Percentiles rank a stretch among this genome's conserved stretches.
phyloP scores from a whole-genome alignment of 2,113 vertebrate species.

The Polyodon spathula region DNA sequence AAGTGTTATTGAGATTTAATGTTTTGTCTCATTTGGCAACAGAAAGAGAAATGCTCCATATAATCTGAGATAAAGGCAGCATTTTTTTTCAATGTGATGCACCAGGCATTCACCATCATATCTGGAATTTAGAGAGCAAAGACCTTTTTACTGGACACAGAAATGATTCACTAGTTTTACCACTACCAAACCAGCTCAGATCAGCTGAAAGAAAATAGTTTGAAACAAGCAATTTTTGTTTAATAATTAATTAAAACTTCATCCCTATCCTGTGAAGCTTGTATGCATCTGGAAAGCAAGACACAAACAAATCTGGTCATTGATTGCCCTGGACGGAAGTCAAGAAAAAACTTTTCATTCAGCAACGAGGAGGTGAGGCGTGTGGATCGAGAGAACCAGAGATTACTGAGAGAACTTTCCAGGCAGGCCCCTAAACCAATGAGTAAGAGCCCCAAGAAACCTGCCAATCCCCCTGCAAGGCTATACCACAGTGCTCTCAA shows the following conservation, averaged over 20 bases:
- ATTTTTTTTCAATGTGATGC: too few relatives aligned
- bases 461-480: conserved; percentile 25
- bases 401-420: conserved; percentile 73
- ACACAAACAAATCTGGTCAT: conserved; percentile 43
- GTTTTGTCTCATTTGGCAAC: too few relatives aligned
- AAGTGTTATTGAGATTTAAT: too few relatives aligned
- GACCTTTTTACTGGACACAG: too few relatives aligned
- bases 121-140: too few relatives aligned
- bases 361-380: conserved; percentile 69
- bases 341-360: conserved; percentile 83
- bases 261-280: conserved; percentile 46
- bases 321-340: conserved; percentile 37
- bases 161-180: too few relatives aligned
- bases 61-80: too few relatives aligned
- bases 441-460: conserved; percentile 37
- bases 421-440: conserved; percentile 48
- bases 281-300: conserved; percentile 62
- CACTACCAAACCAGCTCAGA: too few relatives aligned
- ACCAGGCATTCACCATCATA: too few relatives aligned
- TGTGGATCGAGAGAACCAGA: conserved; percentile 85
- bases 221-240: too few relatives aligned
- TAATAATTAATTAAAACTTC: neutral
- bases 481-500: conserved; percentile 75
- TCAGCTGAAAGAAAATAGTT: too few relatives aligned
- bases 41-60: too few relatives aligned